These are phyloP conservation scores for Eulemur macaco DNA, from an alignment of 2,113 vertebrate genomes.

Conservation along the genomic window DNA sequence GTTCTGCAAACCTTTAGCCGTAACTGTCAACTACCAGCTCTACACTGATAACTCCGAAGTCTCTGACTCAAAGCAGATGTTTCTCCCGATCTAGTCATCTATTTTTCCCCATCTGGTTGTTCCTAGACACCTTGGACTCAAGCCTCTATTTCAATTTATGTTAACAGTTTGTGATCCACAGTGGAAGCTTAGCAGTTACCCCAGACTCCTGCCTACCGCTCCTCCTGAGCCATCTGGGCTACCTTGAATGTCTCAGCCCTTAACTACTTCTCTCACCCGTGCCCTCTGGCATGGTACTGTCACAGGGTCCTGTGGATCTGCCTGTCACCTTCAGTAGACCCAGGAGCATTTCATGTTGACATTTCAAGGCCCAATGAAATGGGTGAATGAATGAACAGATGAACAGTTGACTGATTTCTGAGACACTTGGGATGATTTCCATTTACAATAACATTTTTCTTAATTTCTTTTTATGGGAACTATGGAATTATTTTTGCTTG, in stretches of 20 bases:
- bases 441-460: background rate
- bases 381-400: background rate
- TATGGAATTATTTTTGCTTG: background rate
- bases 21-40: background rate
- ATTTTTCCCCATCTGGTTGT: background rate
- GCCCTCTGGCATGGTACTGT: background rate
- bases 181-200: background rate
- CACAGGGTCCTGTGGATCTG: background rate
- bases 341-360: background rate
- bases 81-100: background rate
- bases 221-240: background rate
- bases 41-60: background rate
- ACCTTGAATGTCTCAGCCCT: background rate
- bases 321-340: background rate
- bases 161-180: background rate
- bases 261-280: background rate
- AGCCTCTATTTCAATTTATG: background rate
- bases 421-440: background rate
- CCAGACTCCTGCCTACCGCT: background rate
- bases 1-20: background rate
- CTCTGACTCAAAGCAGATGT: background rate
- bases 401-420: background rate
- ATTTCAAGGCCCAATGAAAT: background rate
- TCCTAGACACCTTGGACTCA: background rate
- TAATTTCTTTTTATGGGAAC: background rate